Evolutionary conservation across 2,888 invertebrate genomes (phyloP), one percentile per base, ranked within the genome.

Genomic region (Oligia fasciuncula): DNA sequence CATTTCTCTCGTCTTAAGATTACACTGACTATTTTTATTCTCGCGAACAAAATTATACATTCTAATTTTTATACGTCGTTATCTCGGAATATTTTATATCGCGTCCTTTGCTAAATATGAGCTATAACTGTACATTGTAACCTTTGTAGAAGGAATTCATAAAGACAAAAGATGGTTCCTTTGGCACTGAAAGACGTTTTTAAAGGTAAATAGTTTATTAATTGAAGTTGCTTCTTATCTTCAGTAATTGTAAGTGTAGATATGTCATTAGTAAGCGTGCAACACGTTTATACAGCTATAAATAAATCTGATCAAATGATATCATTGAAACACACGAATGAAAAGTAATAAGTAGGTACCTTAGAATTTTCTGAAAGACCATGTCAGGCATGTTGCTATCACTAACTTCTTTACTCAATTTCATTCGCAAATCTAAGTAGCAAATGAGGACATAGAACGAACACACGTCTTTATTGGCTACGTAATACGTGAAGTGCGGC

Each of bases 401-500:
- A 67, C 23, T 46, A 54, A 63, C 57, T 72, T 51, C 14, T 35
- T 57, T 67, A 73, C n/a, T 76, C 77, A 76, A 79, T 79, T 81
- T 78, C 66, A 68, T 80, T 85, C 65, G 49, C 63, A 79, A 84
- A 80, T 69, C 80, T 68, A 63, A 77, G 81, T 70, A 75, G 70
- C 51, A 83, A 75, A 85, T 77, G 75, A 76, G 76, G 67, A 84
- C 79, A 76, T 70, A 76, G 35, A 67, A 17, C 46, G 74, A 80
- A 82, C 72, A 77, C 79, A 83, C 73, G 73, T 86, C 85, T 79
- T 88, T 83, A 84, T 88, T 88, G 84, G 80, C 62, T 80, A 66
- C 74, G 80, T 85, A 74, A 89, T 87, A 88, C 79, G 82, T 73
- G 76, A 89, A 87, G 71, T 80, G 74, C 80, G 83, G 78, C 74